A percentile compares a stretch with the other conserved stretches of the same genome.
Conservation (phyloP, 1,140 invertebrate genomes). For the Atta cephalotes region DNA sequence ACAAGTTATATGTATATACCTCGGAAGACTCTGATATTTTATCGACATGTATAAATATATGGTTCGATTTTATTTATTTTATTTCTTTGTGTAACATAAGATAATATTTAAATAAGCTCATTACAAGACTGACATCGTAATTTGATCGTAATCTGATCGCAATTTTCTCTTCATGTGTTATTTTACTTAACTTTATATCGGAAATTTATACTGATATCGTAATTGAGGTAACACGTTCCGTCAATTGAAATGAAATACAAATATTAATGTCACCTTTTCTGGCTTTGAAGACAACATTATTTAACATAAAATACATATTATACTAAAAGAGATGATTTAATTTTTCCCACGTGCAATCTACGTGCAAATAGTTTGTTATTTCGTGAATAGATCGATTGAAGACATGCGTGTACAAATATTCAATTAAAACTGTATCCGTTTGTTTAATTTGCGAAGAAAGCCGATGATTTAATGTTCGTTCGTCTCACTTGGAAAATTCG, state of each 20-base stretch:
- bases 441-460: constrained; percentile 5
- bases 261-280: not conserved
- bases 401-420: constrained; percentile 2
- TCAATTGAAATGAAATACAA: constrained; percentile 24
- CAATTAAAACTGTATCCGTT: constrained; percentile 33
- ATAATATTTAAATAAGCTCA: constrained; percentile 36
- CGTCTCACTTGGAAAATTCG: not conserved
- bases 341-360: not conserved
- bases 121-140: constrained; percentile 28
- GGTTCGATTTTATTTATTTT: constrained; percentile 38
- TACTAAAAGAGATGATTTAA: not conserved
- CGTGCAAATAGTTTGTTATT: not conserved
- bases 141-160: not conserved
- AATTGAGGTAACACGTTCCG: not conserved
- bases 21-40: constrained; percentile 6
- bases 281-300: not conserved
- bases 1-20: not conserved
- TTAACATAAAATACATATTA: not conserved
- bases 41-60: not conserved
- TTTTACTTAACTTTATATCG: constrained; percentile 23
- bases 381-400: not conserved
- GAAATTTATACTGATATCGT: constrained; percentile 6
- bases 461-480: constrained; percentile 1
- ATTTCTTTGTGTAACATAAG: not conserved
- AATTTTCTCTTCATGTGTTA: constrained; percentile 30